A percentile compares a stretch with the other conserved stretches of the same genome.
phyloP scores from a whole-genome alignment of 2,888 invertebrate genomes.

The Cerceris ruficornis region DNA sequence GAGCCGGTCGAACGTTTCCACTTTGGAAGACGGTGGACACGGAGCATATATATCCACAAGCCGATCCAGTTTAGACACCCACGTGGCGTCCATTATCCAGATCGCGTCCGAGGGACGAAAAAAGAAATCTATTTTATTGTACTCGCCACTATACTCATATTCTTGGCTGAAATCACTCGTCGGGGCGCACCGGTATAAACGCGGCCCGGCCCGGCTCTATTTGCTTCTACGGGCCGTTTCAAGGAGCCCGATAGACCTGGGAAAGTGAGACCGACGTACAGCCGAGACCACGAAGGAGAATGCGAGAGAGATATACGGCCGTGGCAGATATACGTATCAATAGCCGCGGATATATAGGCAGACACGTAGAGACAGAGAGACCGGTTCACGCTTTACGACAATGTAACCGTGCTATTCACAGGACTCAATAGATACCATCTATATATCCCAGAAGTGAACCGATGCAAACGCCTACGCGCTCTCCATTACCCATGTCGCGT shows the following conservation, averaged over 20 bases:
- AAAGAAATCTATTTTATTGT: constrained; percentile 49
- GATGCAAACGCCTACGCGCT: constrained; percentile 41
- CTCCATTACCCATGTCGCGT: constrained; percentile 46
- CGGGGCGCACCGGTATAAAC: constrained; percentile 35
- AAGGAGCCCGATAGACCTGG: neutral
- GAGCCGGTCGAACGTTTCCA: constrained; percentile 50
- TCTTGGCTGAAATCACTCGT: constrained; percentile 33
- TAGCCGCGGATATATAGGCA: constrained; percentile 45
- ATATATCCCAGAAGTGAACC: constrained; percentile 39
- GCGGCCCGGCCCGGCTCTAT: constrained; percentile 6
- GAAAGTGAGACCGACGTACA: neutral
- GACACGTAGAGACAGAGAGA: constrained; percentile 57
- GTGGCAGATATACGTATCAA: constrained; percentile 53
- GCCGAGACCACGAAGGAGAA: neutral
- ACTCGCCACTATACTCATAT: constrained; percentile 34
- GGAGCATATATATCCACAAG: constrained; percentile 29
- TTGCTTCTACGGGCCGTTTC: constrained; percentile 11
- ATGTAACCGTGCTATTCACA: constrained; percentile 62
- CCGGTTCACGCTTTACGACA: constrained; percentile 63
- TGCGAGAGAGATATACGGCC: constrained; percentile 4
- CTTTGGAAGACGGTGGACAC: constrained; percentile 24
- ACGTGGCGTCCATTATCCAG: constrained; percentile 50
- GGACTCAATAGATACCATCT: constrained; percentile 62
- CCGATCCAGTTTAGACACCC: constrained; percentile 62
- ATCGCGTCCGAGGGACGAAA: constrained; percentile 38